Conservation (phyloP, 2,797 vertebrate species). For the Neosilurus mollespiculum region DNA sequence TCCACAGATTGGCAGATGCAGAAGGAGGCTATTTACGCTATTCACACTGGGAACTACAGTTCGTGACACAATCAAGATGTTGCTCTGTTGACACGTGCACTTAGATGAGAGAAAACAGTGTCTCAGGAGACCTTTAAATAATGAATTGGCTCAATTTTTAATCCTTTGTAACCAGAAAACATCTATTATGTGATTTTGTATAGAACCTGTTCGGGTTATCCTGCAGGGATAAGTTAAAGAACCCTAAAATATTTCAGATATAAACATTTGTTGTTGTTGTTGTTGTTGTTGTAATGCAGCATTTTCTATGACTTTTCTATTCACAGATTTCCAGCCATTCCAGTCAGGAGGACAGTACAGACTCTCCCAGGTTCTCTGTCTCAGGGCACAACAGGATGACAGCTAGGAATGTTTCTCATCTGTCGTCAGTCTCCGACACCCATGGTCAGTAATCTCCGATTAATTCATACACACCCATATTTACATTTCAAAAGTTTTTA, state of each 20-base stretch:
- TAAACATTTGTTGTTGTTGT: neutral
- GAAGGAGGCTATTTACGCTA: too few species aligned
- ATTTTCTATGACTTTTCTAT: neutral
- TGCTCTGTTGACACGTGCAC: too few species aligned
- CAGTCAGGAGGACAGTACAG: conserved; percentile 64
- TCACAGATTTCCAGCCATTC: conserved; percentile 68
- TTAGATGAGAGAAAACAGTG: neutral
- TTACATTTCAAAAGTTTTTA: neutral
- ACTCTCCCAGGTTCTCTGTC: neutral
- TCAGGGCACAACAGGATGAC: conserved; percentile 22
- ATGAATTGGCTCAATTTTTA: neutral
- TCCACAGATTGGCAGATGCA: too few species aligned
- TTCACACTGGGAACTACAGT: too few species aligned
- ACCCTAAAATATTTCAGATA: neutral
- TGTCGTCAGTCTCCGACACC: conserved; percentile 8
- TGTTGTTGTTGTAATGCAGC: neutral
- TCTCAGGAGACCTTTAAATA: neutral
- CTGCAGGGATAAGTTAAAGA: neutral
- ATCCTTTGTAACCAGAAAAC: neutral
- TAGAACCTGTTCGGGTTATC: neutral
- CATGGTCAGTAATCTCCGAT: conserved; percentile 12
- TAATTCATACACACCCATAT: neutral
- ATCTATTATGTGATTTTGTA: neutral
- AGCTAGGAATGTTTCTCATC: conserved; percentile 5
- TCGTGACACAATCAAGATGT: too few species aligned